Conservation (phyloP, 2,888 invertebrate species). For the Dolichomitus sp. region DNA sequence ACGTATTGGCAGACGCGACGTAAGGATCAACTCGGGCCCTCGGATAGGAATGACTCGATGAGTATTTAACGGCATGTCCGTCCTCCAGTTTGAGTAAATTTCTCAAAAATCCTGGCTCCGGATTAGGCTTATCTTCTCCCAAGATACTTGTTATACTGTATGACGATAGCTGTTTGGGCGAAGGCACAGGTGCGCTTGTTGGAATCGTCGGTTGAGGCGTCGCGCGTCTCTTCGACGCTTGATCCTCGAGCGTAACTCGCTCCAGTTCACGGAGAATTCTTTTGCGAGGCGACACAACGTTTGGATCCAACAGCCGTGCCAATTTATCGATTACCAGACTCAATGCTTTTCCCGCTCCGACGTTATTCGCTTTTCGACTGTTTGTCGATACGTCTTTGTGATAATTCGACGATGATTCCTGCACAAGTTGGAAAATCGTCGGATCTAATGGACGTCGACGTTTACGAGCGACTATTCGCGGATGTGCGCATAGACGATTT, state of each 20-base stretch:
- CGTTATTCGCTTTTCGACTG: slow-evolving; percentile 66
- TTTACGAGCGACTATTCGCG: slow-evolving; percentile 87
- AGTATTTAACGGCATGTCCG: slow-evolving; percentile 82
- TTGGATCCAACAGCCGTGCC: slow-evolving; percentile 84
- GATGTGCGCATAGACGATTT: slow-evolving; percentile 84
- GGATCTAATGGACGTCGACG: slow-evolving; percentile 90
- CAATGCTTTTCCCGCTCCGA: slow-evolving; percentile 78
- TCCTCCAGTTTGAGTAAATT: slow-evolving; percentile 84
- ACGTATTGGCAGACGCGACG: slow-evolving; percentile 79
- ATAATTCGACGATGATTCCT: slow-evolving; percentile 73
- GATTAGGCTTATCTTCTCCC: slow-evolving; percentile 89
- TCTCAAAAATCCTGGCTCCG: slow-evolving; percentile 84
- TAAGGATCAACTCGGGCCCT: slow-evolving; percentile 82
- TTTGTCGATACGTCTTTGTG: slow-evolving; percentile 69
- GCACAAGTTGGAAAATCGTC: slow-evolving; percentile 75
- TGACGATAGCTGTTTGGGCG: slow-evolving; percentile 88
- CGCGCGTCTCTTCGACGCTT: slow-evolving; percentile 88
- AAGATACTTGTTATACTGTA: slow-evolving; percentile 95
- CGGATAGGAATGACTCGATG: slow-evolving; percentile 82
- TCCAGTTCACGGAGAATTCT: slow-evolving; percentile 94
- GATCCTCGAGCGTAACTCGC: slow-evolving; percentile 91
- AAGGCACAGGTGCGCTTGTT: slow-evolving; percentile 75
- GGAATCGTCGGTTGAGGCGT: slow-evolving; percentile 80
- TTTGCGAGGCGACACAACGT: slow-evolving; percentile 93
- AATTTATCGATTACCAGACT: slow-evolving; percentile 83